A percentile compares a stretch with the other conserved stretches of the same genome.
phyloP scores from a whole-genome alignment of 2,888 invertebrate genomes.

The Sceliomorpha sp. region DNA sequence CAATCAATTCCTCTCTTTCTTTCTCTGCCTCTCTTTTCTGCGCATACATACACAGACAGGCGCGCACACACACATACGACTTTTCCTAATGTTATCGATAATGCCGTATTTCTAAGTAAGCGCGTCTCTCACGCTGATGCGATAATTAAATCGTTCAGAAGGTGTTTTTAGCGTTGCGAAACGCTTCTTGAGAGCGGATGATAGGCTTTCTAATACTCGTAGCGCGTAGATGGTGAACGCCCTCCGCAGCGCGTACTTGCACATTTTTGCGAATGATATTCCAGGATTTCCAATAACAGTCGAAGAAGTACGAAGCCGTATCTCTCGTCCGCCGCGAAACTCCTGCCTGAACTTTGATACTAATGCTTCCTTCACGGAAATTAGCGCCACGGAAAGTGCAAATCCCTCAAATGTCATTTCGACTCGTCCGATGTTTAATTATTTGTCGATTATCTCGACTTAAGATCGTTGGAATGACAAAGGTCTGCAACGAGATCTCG shows the following conservation, averaged over 20 bases:
- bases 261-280: conserved; percentile 5
- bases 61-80: too few relatives aligned
- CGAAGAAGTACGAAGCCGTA: background rate
- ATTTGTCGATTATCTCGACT: too few relatives aligned
- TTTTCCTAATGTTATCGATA: too few relatives aligned
- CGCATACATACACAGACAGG: too few relatives aligned
- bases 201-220: conserved; percentile 13
- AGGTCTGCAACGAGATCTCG: too few relatives aligned
- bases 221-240: conserved; percentile 11
- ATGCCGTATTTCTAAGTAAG: too few relatives aligned
- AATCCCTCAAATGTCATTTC: conserved; percentile 3
- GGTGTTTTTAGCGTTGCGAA: conserved; percentile 33
- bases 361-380: background rate
- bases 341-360: conserved; percentile 5
- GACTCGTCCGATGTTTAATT: too few relatives aligned
- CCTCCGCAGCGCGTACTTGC: conserved; percentile 1
- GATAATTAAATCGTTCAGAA: conserved; percentile 49
- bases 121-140: conserved; percentile 21
- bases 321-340: background rate
- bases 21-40: too few relatives aligned
- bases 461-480: too few relatives aligned
- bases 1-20: too few relatives aligned
- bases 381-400: conserved; percentile 3
- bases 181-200: conserved; percentile 21
- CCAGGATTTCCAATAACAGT: conserved; percentile 20